Evolutionary conservation across 2,888 invertebrate species (phyloP).

Genomic region (Bembecia ichneumoniformis): DNA sequence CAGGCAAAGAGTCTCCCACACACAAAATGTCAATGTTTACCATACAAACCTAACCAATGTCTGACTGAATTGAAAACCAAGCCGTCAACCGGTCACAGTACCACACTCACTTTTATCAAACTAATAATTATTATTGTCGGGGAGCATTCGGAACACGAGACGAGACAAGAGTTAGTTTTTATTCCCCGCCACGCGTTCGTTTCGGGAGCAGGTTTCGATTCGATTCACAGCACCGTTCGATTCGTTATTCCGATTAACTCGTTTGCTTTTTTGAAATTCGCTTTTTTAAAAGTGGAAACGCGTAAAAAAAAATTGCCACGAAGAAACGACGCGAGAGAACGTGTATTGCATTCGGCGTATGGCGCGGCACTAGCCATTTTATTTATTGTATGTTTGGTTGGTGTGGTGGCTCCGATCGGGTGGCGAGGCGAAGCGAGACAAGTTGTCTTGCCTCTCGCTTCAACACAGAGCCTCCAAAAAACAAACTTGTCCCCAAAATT

Average conservation of each 20-base stretch:
- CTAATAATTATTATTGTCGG: conserved; percentile 57
- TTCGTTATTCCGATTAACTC: conserved; percentile 37
- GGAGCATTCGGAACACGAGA: conserved; percentile 55
- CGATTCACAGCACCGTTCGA: conserved; percentile 50
- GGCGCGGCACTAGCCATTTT: conserved; percentile 46
- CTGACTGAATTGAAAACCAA: conserved; percentile 51
- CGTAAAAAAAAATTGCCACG: conserved; percentile 24
- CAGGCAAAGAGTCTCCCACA: conserved; percentile 27
- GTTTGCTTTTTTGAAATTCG: conserved; percentile 26
- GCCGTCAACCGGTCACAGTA: conserved; percentile 57
- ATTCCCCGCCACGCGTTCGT: conserved; percentile 53
- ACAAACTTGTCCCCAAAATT: conserved; percentile 24
- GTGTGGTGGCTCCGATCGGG: conserved; percentile 21
- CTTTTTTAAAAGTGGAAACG: conserved; percentile 22
- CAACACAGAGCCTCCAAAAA: conserved; percentile 22
- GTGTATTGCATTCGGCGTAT: conserved; percentile 36
- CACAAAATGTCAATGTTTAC: conserved; percentile 21
- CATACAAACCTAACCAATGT: conserved; percentile 39
- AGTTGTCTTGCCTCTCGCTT: conserved; percentile 46
- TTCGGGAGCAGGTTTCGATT: conserved; percentile 24
- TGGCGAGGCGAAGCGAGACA: conserved; percentile 4
- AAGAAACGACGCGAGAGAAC: conserved; percentile 26
- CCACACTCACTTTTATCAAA: conserved; percentile 69
- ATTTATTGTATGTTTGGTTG: conserved; percentile 43
- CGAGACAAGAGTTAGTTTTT: conserved; percentile 60